phyloP scores from a whole-genome alignment of 1,140 invertebrate species.

The Akabosia matsudoensis region DNA sequence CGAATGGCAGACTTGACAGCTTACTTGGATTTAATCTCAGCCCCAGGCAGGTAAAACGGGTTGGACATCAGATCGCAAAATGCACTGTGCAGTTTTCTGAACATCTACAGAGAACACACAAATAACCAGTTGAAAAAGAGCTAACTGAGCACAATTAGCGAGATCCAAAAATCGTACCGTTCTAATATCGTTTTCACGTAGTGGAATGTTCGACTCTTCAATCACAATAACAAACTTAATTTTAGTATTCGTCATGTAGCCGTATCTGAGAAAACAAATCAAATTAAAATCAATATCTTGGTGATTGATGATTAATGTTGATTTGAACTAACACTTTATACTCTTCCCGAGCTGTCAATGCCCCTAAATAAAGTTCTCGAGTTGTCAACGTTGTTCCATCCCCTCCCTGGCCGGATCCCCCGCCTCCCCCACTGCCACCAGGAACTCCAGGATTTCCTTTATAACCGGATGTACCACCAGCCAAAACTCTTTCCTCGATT shows the following conservation, averaged over 20 bases:
- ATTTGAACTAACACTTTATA: conserved; percentile 78
- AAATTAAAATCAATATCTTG: conserved; percentile 36
- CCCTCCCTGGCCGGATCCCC: no score
- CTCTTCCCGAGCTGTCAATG: conserved; percentile 91
- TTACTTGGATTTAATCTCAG: conserved; percentile 76
- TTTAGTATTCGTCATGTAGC: conserved; percentile 95
- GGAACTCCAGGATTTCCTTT: not conserved
- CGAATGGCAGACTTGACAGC: conserved; percentile 45
- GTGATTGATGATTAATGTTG: not conserved
- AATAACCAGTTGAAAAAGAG: not conserved
- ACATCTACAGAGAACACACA: conserved; percentile 62
- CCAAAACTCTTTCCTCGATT: conserved; percentile 42
- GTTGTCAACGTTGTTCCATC: conserved; percentile 58
- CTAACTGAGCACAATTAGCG: no score
- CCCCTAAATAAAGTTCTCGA: conserved; percentile 84
- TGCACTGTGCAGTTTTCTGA: conserved; percentile 81
- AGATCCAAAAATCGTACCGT: conserved; percentile 62
- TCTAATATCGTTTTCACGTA: conserved; percentile 91
- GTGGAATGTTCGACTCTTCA: conserved; percentile 79
- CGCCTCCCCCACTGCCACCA: not conserved
- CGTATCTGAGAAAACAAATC: conserved; percentile 68
- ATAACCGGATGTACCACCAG: conserved; percentile 26
- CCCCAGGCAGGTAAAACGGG: conserved; percentile 88
- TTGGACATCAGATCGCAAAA: conserved; percentile 91
- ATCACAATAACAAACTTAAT: conserved; percentile 92